Percentiles rank a stretch among this genome's conserved stretches.
Evolutionary conservation across 2,797 vertebrate species (phyloP).

Genomic region (Leuciscus waleckii): DNA sequence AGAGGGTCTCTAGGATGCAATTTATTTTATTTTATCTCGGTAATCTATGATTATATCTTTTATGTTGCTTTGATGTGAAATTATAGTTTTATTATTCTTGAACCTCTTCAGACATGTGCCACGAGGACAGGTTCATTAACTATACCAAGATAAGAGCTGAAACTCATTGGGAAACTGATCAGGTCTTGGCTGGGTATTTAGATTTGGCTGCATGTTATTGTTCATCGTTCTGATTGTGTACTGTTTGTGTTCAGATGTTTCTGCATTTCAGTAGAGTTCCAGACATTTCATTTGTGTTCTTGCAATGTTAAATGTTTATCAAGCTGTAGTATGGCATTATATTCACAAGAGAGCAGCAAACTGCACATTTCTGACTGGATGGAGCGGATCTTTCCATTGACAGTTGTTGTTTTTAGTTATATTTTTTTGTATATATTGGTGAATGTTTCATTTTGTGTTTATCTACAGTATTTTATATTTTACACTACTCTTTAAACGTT

Average conservation of each 20-base stretch:
- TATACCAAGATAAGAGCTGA: not conserved
- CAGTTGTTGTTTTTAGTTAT: not conserved
- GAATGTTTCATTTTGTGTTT: not conserved
- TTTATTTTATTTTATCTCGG: conserved; percentile 16
- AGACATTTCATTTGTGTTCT: not conserved
- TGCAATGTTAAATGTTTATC: too few species aligned
- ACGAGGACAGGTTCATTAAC: not conserved
- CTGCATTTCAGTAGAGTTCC: not conserved
- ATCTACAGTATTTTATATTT: not conserved
- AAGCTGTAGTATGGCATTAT: conserved; percentile 28
- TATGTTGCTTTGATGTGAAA: conserved; percentile 1
- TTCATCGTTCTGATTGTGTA: not conserved
- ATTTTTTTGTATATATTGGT: not conserved
- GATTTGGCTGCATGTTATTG: not conserved
- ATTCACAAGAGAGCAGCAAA: conserved; percentile 56
- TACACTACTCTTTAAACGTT: not conserved
- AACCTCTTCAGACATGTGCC: not conserved
- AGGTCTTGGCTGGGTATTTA: not conserved
- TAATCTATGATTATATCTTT: not conserved
- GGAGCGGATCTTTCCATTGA: not conserved
- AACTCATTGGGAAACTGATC: not conserved
- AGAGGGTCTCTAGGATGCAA: not conserved
- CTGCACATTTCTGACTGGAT: not conserved
- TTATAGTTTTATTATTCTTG: not conserved
- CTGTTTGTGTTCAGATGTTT: not conserved